Base-by-base conservation (phyloP, 2,797 vertebrate species). In the Bufotes viridis region DNA sequence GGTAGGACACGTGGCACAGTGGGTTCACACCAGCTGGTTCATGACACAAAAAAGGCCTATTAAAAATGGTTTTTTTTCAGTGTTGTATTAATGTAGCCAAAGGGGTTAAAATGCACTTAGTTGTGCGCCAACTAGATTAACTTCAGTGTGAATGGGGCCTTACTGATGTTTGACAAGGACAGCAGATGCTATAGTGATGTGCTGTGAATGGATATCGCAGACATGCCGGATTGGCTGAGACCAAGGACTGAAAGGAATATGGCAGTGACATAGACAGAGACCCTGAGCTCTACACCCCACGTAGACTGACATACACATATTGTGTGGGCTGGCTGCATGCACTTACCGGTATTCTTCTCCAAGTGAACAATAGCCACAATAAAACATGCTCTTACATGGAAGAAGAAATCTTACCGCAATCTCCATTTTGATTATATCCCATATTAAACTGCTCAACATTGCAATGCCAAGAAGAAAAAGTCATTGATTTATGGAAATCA, bases 241-340 rank as follows among this genome's bases (percentile, higher is more conserved):
- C 29, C 29, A 42, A 72, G 69, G 69, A 42, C 69, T 69, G 13
- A 69, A 3, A 18, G 9, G 8, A 72, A 34, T 42, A 8, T 70
- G 67, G 34, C 29, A 20, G 42, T 15, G 65, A 69, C 65, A 69
- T 69, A 69, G 65, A 69, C 24, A 24, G 1, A 72, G 69, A 72
- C 69, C 69, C 69, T 72, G 69, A 72, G 26, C 69, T 42, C 14
- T 69, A 69, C 63, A 42, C 69, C 69, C 69, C 69, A 34, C 34
- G 34, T 18, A 72, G 69, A 72, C 69, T 42, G 34, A 11, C 69
- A 72, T 72, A 24, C 63, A 13, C n/a, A 29, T 42, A 17, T 20
- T 42, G 69, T 72, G 69, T 72, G 69, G 69, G 26, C 69, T 34
- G 69, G 24, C 69, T 42, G 69, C 69, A 42, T 69, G 15, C 24